Conservation (phyloP, 1,140 invertebrate species). For the Tetramorium alpestre region DNA sequence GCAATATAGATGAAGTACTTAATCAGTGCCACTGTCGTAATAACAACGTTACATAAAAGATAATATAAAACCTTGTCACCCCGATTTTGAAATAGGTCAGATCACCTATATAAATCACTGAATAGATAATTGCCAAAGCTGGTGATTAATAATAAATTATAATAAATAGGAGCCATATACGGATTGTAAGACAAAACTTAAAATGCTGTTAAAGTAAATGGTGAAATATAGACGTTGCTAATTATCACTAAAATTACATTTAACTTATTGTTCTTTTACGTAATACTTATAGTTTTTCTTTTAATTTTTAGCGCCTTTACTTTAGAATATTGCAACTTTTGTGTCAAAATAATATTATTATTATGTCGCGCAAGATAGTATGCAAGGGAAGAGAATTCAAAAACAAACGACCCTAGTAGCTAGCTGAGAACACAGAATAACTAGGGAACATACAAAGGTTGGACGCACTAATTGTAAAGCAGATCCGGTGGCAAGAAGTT, state of each 20-base stretch:
- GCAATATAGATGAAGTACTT: constrained; percentile 30
- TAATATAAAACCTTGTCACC: background rate
- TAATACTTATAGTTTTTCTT: background rate
- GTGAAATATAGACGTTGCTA: background rate
- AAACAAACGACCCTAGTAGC: constrained; percentile 6
- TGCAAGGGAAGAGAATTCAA: constrained; percentile 31
- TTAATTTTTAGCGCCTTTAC: background rate
- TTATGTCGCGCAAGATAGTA: constrained; percentile 7
- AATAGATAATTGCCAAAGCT: background rate
- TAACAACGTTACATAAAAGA: constrained; percentile 19
- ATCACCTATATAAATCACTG: background rate
- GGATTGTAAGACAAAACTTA: background rate
- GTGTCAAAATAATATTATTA: constrained; percentile 14
- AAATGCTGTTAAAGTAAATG: background rate
- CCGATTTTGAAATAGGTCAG: constrained; percentile 42
- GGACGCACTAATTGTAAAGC: constrained; percentile 7
- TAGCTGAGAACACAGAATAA: constrained; percentile 11
- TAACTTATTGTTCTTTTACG: background rate
- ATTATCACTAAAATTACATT: background rate
- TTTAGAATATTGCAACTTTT: constrained; percentile 7
- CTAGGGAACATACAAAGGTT: constrained; percentile 43
- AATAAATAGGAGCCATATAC: constrained; percentile 12
- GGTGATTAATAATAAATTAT: constrained; percentile 16
- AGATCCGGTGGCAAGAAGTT: constrained; percentile 51
- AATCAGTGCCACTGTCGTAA: constrained; percentile 37